Conservation (phyloP, 1,140 invertebrate species). For the Lepidurus couesii region DNA sequence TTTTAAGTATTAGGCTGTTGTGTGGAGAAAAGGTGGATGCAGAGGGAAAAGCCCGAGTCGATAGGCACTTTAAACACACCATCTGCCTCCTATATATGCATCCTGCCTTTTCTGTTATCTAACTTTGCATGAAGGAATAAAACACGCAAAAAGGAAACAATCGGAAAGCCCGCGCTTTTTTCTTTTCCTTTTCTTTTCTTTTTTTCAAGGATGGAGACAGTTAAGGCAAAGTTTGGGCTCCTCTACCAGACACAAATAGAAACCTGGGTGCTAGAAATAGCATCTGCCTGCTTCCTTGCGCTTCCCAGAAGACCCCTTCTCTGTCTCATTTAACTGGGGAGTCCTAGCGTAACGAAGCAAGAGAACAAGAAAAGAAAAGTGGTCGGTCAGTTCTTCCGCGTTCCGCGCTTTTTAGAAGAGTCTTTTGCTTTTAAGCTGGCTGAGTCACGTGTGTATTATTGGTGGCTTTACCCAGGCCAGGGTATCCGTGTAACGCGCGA, state of each 20-base stretch:
- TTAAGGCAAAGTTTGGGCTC: background rate
- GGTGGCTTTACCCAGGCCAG: slow-evolving; percentile 2
- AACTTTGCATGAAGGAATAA: no score
- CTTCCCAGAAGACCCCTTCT: background rate
- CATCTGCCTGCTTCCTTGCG: background rate
- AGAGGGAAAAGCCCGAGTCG: no score
- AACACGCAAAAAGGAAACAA: no score
- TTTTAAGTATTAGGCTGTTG: no score
- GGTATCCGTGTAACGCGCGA: background rate
- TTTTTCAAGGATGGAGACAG: no score
- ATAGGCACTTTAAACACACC: no score
- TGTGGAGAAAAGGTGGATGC: no score
- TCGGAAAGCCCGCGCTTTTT: no score
- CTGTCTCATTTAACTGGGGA: background rate
- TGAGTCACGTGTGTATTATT: background rate
- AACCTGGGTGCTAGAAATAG: slow-evolving; percentile 10
- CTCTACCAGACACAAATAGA: slow-evolving; percentile 11
- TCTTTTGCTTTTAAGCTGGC: background rate
- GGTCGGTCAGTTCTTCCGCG: background rate
- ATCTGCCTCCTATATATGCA: no score
- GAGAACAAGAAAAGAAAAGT: background rate
- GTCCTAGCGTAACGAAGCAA: background rate
- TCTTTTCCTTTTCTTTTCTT: no score
- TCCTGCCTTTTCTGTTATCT: no score
- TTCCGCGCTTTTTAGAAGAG: background rate